Percentiles rank a stretch among this genome's conserved stretches.
phyloP scores from a whole-genome alignment of 2,888 invertebrate species.

The Heliothis peltigera region DNA sequence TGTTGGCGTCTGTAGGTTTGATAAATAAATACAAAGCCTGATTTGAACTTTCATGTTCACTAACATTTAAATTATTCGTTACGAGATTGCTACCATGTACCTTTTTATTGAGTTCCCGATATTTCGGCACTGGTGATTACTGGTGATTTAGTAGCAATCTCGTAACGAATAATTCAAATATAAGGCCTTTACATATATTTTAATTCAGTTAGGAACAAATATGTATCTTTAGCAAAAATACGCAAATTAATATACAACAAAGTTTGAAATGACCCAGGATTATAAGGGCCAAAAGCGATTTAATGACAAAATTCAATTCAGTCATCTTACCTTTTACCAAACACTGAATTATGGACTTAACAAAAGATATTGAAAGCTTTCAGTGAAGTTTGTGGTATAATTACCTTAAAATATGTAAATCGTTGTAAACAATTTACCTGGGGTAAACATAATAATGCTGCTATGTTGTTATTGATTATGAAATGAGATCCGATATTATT shows the following conservation, averaged over 20 bases:
- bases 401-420: conserved; percentile 56
- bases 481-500: conserved; percentile 12
- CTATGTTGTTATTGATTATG: conserved; percentile 12
- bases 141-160: too few relatives aligned
- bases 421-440: conserved; percentile 44
- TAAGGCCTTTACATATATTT: neutral
- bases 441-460: conserved; percentile 33
- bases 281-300: conserved; percentile 41
- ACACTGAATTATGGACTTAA: conserved; percentile 45
- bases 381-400: conserved; percentile 38
- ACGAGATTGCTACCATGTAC: too few relatives aligned
- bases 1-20: too few relatives aligned
- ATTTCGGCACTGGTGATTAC: too few relatives aligned
- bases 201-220: conserved; percentile 28
- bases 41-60: too few relatives aligned
- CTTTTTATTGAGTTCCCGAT: too few relatives aligned
- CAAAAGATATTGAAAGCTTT: conserved; percentile 51
- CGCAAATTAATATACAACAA: conserved; percentile 18
- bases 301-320: conserved; percentile 48
- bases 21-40: too few relatives aligned
- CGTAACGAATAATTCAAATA: too few relatives aligned
- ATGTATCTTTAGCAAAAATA: conserved; percentile 12
- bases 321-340: conserved; percentile 33
- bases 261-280: conserved; percentile 43
- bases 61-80: too few relatives aligned